Evolutionary conservation across 2,113 vertebrate genomes (phyloP).

Genomic region (Lucifuga dentata): DNA sequence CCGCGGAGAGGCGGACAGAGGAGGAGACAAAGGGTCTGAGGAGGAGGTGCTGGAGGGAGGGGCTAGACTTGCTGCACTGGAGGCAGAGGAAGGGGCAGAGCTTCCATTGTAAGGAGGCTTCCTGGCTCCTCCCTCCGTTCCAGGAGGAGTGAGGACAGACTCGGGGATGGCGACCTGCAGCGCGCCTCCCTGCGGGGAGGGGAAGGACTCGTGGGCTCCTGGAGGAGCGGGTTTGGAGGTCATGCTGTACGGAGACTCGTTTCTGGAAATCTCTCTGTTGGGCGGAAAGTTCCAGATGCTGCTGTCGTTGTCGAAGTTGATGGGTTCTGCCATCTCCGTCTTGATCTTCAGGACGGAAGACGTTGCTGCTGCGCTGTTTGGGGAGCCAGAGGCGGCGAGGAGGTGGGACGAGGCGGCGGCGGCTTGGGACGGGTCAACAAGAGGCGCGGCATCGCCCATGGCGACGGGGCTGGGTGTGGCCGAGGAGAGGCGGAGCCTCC

Average conservation of each 20-base stretch:
- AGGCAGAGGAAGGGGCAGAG: conserved; percentile 78
- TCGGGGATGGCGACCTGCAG: conserved; percentile 96
- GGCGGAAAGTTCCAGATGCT: conserved; percentile 99
- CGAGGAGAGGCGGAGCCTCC: conserved; percentile 88
- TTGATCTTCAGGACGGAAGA: conserved; percentile 98
- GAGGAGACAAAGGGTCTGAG: conserved; percentile 95
- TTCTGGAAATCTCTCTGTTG: conserved; percentile 98
- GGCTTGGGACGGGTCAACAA: conserved; percentile 88
- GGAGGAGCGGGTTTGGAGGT: conserved; percentile 92
- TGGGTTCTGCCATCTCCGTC: conserved; percentile 97
- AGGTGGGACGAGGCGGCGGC: conserved; percentile 88
- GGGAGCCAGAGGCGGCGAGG: conserved; percentile 89
- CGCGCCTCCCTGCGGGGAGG: conserved; percentile 89
- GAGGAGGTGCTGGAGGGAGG: conserved; percentile 89
- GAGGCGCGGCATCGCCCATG: conserved; percentile 82
- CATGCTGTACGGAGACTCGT: conserved; percentile 99
- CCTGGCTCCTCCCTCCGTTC: conserved; percentile 90
- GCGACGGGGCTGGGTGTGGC: conserved; percentile 87
- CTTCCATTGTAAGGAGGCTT: conserved; percentile 89
- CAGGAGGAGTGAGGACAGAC: conserved; percentile 96
- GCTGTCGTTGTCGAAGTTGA: conserved; percentile 99
- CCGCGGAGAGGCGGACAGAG: conserved; percentile 96
- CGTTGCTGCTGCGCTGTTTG: conserved; percentile 77
- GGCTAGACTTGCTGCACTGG: conserved; percentile 79
- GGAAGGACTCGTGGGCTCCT: conserved; percentile 89